These are phyloP conservation scores for Mus spretus DNA, from an alignment of 2,797 vertebrate species.

Conservation along the genomic window DNA sequence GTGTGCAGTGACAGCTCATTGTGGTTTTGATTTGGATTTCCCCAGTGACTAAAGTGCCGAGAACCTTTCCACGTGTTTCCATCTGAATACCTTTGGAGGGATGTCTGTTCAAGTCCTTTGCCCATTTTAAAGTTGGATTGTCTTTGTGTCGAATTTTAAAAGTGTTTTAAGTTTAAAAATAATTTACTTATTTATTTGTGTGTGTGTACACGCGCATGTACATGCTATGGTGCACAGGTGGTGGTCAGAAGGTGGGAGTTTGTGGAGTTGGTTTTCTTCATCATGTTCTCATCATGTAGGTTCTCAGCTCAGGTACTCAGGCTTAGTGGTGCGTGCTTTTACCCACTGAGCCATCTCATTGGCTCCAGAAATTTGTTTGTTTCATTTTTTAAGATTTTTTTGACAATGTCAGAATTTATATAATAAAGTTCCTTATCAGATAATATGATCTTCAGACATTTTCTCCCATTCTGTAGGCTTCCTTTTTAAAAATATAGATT, in stretches of 20 bases:
- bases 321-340: not conserved
- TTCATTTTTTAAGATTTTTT: not conserved
- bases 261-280: not conserved
- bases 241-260: not conserved
- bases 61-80: constrained; percentile 4
- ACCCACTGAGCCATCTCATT: not conserved
- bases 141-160: constrained; percentile 14
- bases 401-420: not conserved
- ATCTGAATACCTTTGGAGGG: constrained; percentile 7
- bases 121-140: not conserved
- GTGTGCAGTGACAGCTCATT: not conserved
- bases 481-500: not conserved
- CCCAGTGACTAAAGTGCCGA: not conserved
- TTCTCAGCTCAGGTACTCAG: not conserved
- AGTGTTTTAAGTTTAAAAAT: not conserved
- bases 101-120: constrained; percentile 3
- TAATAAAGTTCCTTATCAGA: not conserved
- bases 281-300: not conserved
- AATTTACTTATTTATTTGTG: not conserved
- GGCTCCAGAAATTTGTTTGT: not conserved
- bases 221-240: not conserved
- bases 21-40: constrained; percentile 55
- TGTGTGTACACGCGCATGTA: not conserved
- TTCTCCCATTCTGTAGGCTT: not conserved
- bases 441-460: not conserved